These are phyloP conservation scores for Proales similis DNA, from an alignment of 1,140 invertebrate species.

Conservation along the genomic window DNA sequence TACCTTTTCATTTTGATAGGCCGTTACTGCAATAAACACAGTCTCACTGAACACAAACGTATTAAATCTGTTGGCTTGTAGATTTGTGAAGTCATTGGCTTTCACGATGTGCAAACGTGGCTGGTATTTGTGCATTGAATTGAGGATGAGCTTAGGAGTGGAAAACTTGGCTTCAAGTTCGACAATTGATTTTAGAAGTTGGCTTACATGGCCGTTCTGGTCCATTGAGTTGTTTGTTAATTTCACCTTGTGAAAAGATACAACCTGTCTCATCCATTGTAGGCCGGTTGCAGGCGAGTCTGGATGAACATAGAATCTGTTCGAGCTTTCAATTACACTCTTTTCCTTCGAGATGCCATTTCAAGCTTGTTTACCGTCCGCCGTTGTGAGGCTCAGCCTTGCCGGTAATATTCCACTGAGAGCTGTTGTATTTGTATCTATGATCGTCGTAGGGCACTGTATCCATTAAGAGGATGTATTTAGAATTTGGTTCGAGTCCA, in stretches of 20 bases:
- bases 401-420: constrained; percentile 36
- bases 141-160: constrained; percentile 75
- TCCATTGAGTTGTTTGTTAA: constrained; percentile 37
- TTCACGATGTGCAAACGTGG: constrained; percentile 95
- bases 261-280: constrained; percentile 38
- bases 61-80: constrained; percentile 60
- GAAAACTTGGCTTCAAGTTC: neutral
- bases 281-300: constrained; percentile 28
- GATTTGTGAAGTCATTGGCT: constrained; percentile 50
- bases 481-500: constrained; percentile 4
- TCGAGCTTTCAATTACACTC: too few species aligned
- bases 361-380: neutral
- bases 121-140: constrained; percentile 99
- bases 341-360: neutral
- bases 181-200: neutral
- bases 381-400: constrained; percentile 37
- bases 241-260: constrained; percentile 38
- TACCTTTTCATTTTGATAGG: constrained; percentile 54
- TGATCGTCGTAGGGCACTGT: constrained; percentile 37
- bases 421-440: constrained; percentile 37
- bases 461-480: constrained; percentile 38
- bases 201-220: constrained; percentile 29
- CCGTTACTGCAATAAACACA: constrained; percentile 79
- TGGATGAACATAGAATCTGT: constrained; percentile 35
- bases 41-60: constrained; percentile 98